Evolutionary conservation across 2,888 invertebrate species (phyloP), one percentile per base, ranked within the genome.

Genomic region (Adineta ricciae): DNA sequence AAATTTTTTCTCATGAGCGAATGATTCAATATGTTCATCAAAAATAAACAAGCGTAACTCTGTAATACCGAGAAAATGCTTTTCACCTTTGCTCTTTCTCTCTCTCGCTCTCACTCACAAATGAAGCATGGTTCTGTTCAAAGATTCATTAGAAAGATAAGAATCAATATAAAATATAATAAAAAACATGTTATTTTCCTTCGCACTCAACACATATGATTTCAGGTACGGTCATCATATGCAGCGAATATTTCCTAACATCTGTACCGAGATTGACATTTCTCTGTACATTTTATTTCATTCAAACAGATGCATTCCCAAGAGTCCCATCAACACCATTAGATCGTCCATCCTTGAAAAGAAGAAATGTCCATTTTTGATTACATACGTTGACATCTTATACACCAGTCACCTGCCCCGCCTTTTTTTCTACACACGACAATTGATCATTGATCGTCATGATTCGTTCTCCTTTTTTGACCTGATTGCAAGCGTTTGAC

Each of bases 311-410:
- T 64, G 64, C 19, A 64, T 19, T 64, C 64, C 32, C 64, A 64
- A 19, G 64, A 36, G 64, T 64, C 64, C 32, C 64, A 64, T 64
- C 64, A 32, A 64, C 32, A 64, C 16, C 64, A 64, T 64, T 64
- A 64, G 7, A 64, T 64, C 64, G 64, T 64, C 32, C 64, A 64
- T 64, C 64, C 32, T 64, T 64, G 32, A 36, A 64, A 32, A 64
- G n/a, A 64, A 32, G 32, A 64, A 64, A 32, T 64, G 64, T 64
- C 64, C 64, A 64, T 64, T 64, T 64, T 64, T 64, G 64, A 64
- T 64, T 64, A 32, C 64, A 64, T 64, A 14, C 64, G 14, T 64
- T 36, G 32, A 64, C 64, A 64, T 64, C 4, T 32, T 64, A 64
- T 32, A 64, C 64, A 64, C 19, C 32, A 32, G 64, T 64, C 64